Evolutionary conservation across 1,140 invertebrate species (phyloP), one percentile per base, ranked within the genome.

Genomic region (Sminthurides bifidus): DNA sequence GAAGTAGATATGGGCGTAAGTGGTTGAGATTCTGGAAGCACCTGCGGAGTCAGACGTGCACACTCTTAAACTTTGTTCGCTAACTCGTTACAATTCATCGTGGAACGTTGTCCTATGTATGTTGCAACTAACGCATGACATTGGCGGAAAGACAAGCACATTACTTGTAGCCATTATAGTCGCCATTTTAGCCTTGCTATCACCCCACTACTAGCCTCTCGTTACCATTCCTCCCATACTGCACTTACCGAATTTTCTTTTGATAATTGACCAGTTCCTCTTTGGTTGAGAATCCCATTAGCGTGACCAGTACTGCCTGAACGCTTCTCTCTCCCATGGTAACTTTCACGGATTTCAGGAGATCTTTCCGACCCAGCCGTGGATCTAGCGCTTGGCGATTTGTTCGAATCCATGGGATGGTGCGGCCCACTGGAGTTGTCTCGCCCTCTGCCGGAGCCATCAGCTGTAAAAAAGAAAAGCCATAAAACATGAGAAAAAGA

Each of bases 1-100:
- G 59, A 55, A 15, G 57, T 49, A 17, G 64, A 64, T 41, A 61
- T 61, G 14, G 64, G 61, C n/a, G 61, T 64, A 31, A 64, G 45
- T 41, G 64, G 64, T 33, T 62, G 64, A 26, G 64, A 62, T 24
- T 65, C 64, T 6, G 56, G 41, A 26, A 56, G 48, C 27, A 52
- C 35, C 54, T 56, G 46, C 12, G 52, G 6, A 33, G 24, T 19
- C 40, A 53, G 40, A 29, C 10, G 29, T 6, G 23, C 29, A 46
- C 23, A 12, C 19, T 26, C 10, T 30, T 10, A 49, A 49, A 31
- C 4, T 49, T 21, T 49, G 26, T 10, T 43, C 41, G 21, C 8
- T 12, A 8, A 8, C 6, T 43, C 41, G 12, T 19, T 10, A 43
- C 8, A 12, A n/a, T n/a, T n/a, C n/a, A n/a, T n/a, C n/a, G n/a